Percentiles rank a stretch among this genome's conserved stretches.
These are phyloP conservation scores for Turritopsis dohrnii DNA, from an alignment of 30 jellyfish, hydroid and myxozoan genomes.

Conservation along the genomic window DNA sequence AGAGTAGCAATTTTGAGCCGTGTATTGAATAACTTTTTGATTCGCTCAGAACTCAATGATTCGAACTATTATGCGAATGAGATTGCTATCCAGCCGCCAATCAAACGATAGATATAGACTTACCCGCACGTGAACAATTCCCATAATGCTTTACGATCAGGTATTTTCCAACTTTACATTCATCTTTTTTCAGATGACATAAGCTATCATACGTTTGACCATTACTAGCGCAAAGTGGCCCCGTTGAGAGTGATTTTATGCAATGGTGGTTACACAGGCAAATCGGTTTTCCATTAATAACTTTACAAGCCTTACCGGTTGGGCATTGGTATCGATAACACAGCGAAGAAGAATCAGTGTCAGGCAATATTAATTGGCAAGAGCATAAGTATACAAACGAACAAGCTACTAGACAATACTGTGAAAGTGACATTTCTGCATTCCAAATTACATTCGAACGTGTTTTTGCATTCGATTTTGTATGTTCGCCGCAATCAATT, in stretches of 20 bases:
- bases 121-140: slow-evolving; percentile 50
- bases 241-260: slow-evolving; percentile 26
- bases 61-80: too few relatives aligned
- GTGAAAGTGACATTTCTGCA: background rate
- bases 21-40: too few relatives aligned
- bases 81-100: too few relatives aligned
- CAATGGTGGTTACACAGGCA: slow-evolving; percentile 47
- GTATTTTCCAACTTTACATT: slow-evolving; percentile 36
- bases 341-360: background rate
- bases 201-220: slow-evolving; percentile 43
- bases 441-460: background rate
- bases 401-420: background rate
- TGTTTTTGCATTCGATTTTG: background rate
- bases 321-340: slow-evolving; percentile 1
- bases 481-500: background rate
- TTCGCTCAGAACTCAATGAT: too few relatives aligned
- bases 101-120: background rate
- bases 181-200: slow-evolving; percentile 37
- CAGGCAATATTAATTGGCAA: background rate
- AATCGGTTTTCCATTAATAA: slow-evolving; percentile 19
- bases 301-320: background rate
- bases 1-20: too few relatives aligned
- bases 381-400: background rate
- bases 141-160: slow-evolving; percentile 47
- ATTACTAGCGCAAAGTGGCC: slow-evolving; percentile 53